Evolutionary conservation across 2,797 vertebrate genomes (phyloP).

Genomic region (Notoglanidium macrostoma): DNA sequence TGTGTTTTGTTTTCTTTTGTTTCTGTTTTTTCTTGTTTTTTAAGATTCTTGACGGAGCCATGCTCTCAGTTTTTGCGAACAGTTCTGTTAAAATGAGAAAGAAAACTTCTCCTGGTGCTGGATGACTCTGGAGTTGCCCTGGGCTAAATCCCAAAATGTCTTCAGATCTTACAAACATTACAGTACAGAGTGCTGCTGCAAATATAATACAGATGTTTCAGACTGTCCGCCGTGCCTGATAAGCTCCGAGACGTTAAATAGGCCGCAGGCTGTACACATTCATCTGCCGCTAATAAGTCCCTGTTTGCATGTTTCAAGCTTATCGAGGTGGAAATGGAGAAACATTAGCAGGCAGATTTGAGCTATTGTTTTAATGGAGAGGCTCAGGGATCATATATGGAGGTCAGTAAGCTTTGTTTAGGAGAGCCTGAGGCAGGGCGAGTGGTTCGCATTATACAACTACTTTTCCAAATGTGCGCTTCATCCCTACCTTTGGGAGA

Average conservation of each 20-base stretch:
- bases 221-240: slow-evolving; percentile 38
- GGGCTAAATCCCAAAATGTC: slow-evolving; percentile 15
- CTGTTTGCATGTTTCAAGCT: slow-evolving; percentile 51
- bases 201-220: slow-evolving; percentile 36
- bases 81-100: background rate
- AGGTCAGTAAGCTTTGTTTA: slow-evolving; percentile 69
- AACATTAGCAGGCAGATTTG: slow-evolving; percentile 66
- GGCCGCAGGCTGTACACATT: slow-evolving; percentile 18
- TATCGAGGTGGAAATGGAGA: slow-evolving; percentile 65
- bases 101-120: background rate
- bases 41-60: background rate
- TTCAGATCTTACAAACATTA: slow-evolving; percentile 26
- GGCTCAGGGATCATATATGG: slow-evolving; percentile 74
- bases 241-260: slow-evolving; percentile 39
- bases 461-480: slow-evolving; percentile 45
- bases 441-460: slow-evolving; percentile 67
- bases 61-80: background rate
- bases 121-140: slow-evolving; percentile 1
- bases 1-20: too few species aligned
- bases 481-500: slow-evolving; percentile 33
- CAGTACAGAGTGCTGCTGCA: slow-evolving; percentile 23
- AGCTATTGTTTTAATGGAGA: slow-evolving; percentile 63
- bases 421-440: slow-evolving; percentile 57
- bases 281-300: slow-evolving; percentile 45
- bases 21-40: too few species aligned